Base-by-base conservation (phyloP, 2,797 vertebrate species). In the Sebastes aleutianus region DNA sequence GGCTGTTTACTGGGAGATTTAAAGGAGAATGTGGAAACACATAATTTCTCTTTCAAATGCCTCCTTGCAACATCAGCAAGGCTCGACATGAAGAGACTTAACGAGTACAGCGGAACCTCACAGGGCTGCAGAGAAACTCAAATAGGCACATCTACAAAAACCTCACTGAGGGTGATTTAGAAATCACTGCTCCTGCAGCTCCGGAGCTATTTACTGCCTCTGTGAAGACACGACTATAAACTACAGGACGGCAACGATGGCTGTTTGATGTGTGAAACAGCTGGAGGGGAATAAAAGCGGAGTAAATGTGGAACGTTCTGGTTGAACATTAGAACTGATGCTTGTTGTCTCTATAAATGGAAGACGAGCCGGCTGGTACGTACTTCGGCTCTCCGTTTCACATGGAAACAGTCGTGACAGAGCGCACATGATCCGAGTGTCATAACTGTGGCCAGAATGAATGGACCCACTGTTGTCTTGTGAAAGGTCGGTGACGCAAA, bases 151-250 rank as follows among this genome's bases (percentile, higher is more conserved):
- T 75, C 62, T 61, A 68, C 20, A 74, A 57, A 75, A 78, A 58
- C 13, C 56, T 32, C 58, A 53, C 61, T 72, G 13, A 39, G 36
- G 36, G 36, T 4, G 12, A 14, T 78, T 71, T 39, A 58, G 59
- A 70, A 78, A 79, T 36, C 5, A 57, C 53, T n/a, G 34, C 29
- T 81, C 61, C 75, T 84, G 64, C 77, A 81, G 82, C 79, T 79
- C 76, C 79, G 29, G 34, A 70, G 61, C 68, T 74, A 82, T 82
- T 84, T 79, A 68, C 57, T 79, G 81, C 72, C 56, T 27, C 57
- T 65, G 36, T 64, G 3, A 67, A 59, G 50, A 74, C 22, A 69
- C 11, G 29, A 31, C 6, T 31, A 31, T 31, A 31, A 74, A 31
- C 64, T 66, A 47, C 43, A 70, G 56, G 53, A 22, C 39, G 57